These are phyloP conservation scores for Chelmon rostratus DNA, from an alignment of 2,797 vertebrate species.

Conservation along the genomic window DNA sequence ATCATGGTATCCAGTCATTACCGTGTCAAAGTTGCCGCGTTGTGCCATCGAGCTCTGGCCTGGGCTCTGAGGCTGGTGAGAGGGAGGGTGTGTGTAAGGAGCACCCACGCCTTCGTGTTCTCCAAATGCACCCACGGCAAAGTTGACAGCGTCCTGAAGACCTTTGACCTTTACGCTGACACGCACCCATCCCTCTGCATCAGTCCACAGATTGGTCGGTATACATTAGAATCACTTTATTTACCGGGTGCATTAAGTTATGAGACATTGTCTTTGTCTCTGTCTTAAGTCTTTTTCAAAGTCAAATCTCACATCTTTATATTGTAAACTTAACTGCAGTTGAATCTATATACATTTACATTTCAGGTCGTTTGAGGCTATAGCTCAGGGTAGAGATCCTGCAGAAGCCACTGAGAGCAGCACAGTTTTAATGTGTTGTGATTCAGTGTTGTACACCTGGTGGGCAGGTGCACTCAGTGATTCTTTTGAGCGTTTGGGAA, in stretches of 20 bases:
- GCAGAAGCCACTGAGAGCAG: background rate
- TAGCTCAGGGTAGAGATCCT: too few relatives aligned
- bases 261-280: too few relatives aligned
- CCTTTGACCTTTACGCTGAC: slow-evolving; percentile 76
- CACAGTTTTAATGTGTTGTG: background rate
- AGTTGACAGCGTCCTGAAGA: slow-evolving; percentile 78
- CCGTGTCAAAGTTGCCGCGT: background rate
- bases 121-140: slow-evolving; percentile 82
- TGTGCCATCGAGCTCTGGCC: slow-evolving; percentile 58
- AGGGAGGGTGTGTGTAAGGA: slow-evolving; percentile 60
- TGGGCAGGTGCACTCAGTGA: background rate
- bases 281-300: too few relatives aligned
- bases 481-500: background rate
- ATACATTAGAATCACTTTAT: background rate
- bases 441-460: background rate
- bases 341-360: background rate
- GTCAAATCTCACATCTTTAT: too few relatives aligned
- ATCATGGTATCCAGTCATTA: slow-evolving; percentile 45
- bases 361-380: background rate
- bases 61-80: slow-evolving; percentile 41
- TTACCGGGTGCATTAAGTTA: background rate
- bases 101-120: slow-evolving; percentile 80
- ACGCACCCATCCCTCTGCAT: slow-evolving; percentile 68
- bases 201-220: slow-evolving; percentile 72
- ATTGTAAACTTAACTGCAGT: too few relatives aligned